Evolutionary conservation across 2,888 invertebrate genomes (phyloP).

Genomic region (Thalpophila matura): DNA sequence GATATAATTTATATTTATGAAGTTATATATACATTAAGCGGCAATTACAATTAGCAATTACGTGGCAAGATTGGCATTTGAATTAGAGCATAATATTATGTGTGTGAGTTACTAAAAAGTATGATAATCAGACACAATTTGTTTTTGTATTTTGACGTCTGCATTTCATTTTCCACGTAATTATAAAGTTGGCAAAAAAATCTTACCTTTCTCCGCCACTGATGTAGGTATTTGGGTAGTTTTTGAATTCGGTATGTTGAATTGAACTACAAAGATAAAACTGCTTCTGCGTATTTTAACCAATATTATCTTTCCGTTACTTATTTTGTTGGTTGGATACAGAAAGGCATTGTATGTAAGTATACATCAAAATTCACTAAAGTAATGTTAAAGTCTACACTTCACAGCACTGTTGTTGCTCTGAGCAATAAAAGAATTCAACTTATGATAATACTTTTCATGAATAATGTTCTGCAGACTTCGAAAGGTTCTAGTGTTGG

Average conservation of each 20-base stretch:
- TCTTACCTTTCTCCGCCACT: constrained; percentile 23
- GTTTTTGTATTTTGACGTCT: not conserved
- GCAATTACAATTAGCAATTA: too few relatives aligned
- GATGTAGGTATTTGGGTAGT: not conserved
- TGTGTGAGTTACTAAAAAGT: not conserved
- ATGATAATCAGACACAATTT: too few relatives aligned
- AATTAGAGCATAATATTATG: not conserved
- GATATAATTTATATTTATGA: constrained; percentile 27
- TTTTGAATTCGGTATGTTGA: constrained; percentile 4
- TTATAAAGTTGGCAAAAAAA: constrained; percentile 1
- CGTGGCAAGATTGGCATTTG: not conserved
- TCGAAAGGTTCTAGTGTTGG: constrained; percentile 56
- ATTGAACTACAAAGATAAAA: too few relatives aligned
- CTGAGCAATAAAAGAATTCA: constrained; percentile 64
- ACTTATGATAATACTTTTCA: constrained; percentile 67
- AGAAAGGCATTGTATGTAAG: not conserved
- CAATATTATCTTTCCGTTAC: constrained; percentile 5
- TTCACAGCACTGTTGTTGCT: constrained; percentile 50
- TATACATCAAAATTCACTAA: constrained; percentile 10
- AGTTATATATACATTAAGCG: constrained; percentile 1
- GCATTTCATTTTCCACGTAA: not conserved
- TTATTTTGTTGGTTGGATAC: not conserved
- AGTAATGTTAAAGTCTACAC: constrained; percentile 55
- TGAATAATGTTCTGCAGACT: constrained; percentile 63
- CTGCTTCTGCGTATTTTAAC: not conserved